Conservation (phyloP, 2,113 vertebrate genomes). For the Sinocyclocheilus grahami region DNA sequence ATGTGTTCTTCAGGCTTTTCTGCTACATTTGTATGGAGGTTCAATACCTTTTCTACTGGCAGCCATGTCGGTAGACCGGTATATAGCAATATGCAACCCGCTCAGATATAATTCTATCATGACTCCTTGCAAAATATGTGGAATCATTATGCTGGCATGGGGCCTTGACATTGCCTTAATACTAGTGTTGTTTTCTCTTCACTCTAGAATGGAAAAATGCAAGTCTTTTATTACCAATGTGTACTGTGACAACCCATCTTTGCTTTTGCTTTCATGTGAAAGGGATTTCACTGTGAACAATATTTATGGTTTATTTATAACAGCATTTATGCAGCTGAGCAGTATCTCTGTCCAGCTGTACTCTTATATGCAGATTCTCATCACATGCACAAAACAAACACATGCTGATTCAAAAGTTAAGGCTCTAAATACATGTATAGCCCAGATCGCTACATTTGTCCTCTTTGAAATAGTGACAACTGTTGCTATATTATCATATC, state of each 20-base stretch:
- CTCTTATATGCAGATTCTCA: conserved; percentile 53
- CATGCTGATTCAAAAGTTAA: conserved; percentile 49
- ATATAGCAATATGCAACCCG: conserved; percentile 52
- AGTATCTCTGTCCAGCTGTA: conserved; percentile 50
- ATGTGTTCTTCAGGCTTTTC: conserved; percentile 50
- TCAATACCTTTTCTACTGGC: conserved; percentile 39
- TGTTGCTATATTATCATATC: conserved; percentile 46
- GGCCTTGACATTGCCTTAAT: conserved; percentile 39
- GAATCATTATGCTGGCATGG: conserved; percentile 56
- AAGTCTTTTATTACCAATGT: conserved; percentile 45
- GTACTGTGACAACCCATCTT: conserved; percentile 52
- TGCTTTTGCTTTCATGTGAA: conserved; percentile 54
- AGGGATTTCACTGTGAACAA: conserved; percentile 54
- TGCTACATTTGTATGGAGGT: conserved; percentile 44
- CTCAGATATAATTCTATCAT: conserved; percentile 54
- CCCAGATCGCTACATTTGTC: conserved; percentile 43
- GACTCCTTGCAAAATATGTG: conserved; percentile 29
- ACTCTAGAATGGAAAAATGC: conserved; percentile 47
- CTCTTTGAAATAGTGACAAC: conserved; percentile 40
- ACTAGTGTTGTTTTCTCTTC: conserved; percentile 43
- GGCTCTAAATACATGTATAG: conserved; percentile 55
- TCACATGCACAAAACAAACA: conserved; percentile 37
- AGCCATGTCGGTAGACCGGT: conserved; percentile 54
- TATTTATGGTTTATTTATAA: conserved; percentile 53
- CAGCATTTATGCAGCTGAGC: conserved; percentile 49